phyloP scores from a whole-genome alignment of 2,113 vertebrate genomes.

The Pelvicachromis taeniatus region DNA sequence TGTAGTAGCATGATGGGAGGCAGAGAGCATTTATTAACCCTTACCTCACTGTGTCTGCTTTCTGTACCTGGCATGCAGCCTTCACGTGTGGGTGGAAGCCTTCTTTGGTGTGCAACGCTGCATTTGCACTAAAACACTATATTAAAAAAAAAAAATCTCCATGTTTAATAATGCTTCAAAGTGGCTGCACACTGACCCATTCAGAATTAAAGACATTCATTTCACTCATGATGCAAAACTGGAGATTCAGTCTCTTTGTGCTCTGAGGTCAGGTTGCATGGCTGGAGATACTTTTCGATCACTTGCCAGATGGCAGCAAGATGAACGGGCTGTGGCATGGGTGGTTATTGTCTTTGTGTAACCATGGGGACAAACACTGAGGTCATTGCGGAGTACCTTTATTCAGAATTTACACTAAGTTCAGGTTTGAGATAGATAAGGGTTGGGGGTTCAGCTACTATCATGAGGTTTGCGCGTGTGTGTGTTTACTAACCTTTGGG shows the following conservation, averaged over 20 bases:
- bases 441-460: background rate
- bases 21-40: background rate
- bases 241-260: background rate
- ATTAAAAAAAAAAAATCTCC: background rate
- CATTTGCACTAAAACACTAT: constrained; percentile 83
- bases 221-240: background rate
- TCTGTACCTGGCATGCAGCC: constrained; percentile 81
- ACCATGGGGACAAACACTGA: background rate
- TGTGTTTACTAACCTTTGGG: constrained; percentile 74
- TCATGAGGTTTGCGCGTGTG: background rate
- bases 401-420: background rate
- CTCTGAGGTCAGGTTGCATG: background rate
- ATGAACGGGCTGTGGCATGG: background rate
- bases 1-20: background rate
- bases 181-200: background rate
- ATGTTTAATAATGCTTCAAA: background rate
- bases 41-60: constrained; percentile 81
- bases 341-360: background rate
- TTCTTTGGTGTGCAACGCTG: constrained; percentile 80
- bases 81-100: constrained; percentile 81
- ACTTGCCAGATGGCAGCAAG: background rate
- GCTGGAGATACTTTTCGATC: background rate
- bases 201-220: background rate
- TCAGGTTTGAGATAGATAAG: background rate
- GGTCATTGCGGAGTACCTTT: background rate